phyloP scores from a whole-genome alignment of 2,797 vertebrate species.

The Labeo calbasu region DNA sequence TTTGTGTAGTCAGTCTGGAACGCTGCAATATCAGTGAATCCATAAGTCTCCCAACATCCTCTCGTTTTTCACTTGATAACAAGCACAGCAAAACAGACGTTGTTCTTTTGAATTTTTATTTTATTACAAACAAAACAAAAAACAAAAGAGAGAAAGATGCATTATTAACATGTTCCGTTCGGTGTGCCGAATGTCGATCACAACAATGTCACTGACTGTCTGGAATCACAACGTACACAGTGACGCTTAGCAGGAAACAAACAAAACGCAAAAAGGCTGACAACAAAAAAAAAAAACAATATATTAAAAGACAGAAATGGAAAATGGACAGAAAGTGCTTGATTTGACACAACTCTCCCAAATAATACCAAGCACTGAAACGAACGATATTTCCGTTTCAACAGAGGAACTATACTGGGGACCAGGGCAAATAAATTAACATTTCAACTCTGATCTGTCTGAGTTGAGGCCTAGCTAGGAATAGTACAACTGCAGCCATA shows the following conservation, averaged over 20 bases:
- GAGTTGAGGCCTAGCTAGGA: conserved; percentile 65
- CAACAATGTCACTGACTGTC: conserved; percentile 74
- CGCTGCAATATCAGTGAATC: neutral
- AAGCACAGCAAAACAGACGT: conserved; percentile 23
- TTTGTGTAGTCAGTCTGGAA: neutral
- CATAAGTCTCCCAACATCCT: neutral
- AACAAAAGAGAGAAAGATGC: conserved; percentile 69
- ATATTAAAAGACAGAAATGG: conserved; percentile 52
- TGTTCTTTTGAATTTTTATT: conserved; percentile 75
- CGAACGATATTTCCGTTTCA: conserved; percentile 42
- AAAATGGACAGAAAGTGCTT: conserved; percentile 64
- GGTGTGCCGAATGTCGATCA: conserved; percentile 59
- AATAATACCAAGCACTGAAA: conserved; percentile 68
- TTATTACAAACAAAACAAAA: conserved; percentile 84
- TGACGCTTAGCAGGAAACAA: conserved; percentile 76
- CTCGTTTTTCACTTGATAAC: neutral
- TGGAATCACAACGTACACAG: conserved; percentile 75
- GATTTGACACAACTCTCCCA: conserved; percentile 64
- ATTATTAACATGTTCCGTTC: conserved; percentile 75
- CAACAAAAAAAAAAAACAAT: conserved; percentile 61
- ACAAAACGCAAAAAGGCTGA: conserved; percentile 63
- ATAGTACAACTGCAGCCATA: conserved; percentile 68
- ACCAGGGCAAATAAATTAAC: conserved; percentile 68
- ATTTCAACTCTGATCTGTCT: conserved; percentile 59
- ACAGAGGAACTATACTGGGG: conserved; percentile 44